Percentiles rank a stretch among this genome's conserved stretches.
phyloP scores from a whole-genome alignment of 30 jellyfish, hydroid and myxozoan genomes.

The Phacellophora camtschatica region DNA sequence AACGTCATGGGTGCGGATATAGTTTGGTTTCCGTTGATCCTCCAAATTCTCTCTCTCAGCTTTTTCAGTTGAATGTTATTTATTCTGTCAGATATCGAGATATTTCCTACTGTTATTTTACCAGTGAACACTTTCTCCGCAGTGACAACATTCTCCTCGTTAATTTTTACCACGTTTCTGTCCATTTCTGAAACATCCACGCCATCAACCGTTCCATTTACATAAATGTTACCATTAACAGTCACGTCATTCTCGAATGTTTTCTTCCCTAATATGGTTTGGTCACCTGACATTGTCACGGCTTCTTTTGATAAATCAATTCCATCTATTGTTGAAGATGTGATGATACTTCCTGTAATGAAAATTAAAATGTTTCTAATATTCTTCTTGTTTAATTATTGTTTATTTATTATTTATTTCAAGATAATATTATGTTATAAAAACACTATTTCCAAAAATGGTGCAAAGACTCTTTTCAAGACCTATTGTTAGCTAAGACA shows the following conservation, averaged over 20 bases:
- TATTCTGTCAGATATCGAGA: conserved; percentile 14
- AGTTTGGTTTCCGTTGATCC: conserved; percentile 33
- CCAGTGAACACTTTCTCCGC: conserved; percentile 44
- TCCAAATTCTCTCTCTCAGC: conserved; percentile 10
- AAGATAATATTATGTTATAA: no score
- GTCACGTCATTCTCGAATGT: conserved; percentile 27
- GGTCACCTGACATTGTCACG: conserved; percentile 64
- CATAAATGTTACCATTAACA: conserved; percentile 36
- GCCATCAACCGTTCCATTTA: conserved; percentile 79
- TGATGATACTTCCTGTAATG: conserved; percentile 64
- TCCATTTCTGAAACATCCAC: conserved; percentile 54
- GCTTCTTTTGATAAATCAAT: conserved; percentile 66
- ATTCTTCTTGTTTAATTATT: no score
- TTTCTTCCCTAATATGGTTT: conserved; percentile 69
- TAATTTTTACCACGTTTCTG: conserved; percentile 9
- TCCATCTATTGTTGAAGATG: conserved; percentile 74
- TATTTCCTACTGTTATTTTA: conserved; percentile 22
- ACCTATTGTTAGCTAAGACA: no score
- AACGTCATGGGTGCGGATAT: conserved; percentile 62
- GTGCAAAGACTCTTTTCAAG: no score
- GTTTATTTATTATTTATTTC: no score
- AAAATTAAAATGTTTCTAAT: no score
- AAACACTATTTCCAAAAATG: no score
- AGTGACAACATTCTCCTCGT: conserved; percentile 20
- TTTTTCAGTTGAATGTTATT: conserved; percentile 33